phyloP scores from a whole-genome alignment of 2,888 invertebrate species.

The Tolmerus cingulatus region DNA sequence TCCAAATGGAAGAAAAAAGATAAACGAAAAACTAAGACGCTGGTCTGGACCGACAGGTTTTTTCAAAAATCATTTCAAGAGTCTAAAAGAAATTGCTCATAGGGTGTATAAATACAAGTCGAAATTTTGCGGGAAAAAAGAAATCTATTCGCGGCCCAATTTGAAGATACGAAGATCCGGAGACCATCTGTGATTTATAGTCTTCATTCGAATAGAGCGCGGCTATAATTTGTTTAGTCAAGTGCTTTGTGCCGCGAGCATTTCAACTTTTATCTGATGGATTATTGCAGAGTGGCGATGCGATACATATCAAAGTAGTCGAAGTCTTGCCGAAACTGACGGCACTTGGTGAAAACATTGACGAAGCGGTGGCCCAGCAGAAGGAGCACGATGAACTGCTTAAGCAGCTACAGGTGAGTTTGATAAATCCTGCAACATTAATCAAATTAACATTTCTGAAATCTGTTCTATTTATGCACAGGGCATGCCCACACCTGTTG shows the following conservation, averaged over 20 bases:
- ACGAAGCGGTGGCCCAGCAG: conserved; percentile 78
- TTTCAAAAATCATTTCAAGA: not conserved
- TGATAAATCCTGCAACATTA: conserved; percentile 2
- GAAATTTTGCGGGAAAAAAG: not conserved
- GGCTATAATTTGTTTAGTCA: not conserved
- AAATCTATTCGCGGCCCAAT: not conserved
- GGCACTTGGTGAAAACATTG: conserved; percentile 77
- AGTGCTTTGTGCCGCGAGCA: not conserved
- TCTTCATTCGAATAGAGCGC: not conserved
- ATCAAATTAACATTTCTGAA: not conserved
- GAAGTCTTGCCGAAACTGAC: conserved; percentile 86
- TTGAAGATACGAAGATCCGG: not conserved
- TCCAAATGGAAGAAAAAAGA: not conserved
- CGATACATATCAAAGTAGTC: conserved; percentile 83
- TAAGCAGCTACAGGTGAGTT: conserved; percentile 78
- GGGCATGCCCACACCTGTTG: conserved; percentile 88
- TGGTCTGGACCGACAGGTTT: conserved; percentile 1
- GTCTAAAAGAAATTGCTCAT: not conserved
- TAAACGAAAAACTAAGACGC: conserved; percentile 5
- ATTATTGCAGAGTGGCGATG: conserved; percentile 77
- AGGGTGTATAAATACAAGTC: not conserved
- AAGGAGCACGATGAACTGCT: conserved; percentile 84
- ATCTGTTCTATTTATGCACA: conserved; percentile 59
- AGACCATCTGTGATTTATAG: conserved; percentile 4
- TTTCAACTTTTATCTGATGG: conserved; percentile 11